Percentiles rank a stretch among this genome's conserved stretches.
phyloP scores from a whole-genome alignment of 2,797 vertebrate species.

The Euphonia xanthogaster region DNA sequence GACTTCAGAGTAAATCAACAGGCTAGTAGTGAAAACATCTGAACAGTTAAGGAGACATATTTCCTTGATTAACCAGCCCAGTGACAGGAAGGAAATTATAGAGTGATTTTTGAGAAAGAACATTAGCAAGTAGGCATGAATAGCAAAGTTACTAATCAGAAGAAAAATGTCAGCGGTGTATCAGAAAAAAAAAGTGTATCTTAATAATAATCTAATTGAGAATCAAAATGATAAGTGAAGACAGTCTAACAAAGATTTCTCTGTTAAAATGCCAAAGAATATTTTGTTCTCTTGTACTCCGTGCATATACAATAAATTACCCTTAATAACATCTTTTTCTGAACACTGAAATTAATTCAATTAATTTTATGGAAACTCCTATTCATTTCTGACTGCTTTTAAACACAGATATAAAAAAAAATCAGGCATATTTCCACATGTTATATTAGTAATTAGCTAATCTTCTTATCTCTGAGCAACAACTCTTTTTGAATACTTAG shows the following conservation, averaged over 20 bases:
- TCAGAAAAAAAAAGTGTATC: background rate
- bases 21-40: background rate
- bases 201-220: background rate
- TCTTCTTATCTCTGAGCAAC: background rate
- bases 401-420: background rate
- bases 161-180: background rate
- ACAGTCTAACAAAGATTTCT: background rate
- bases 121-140: slow-evolving; percentile 30
- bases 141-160: slow-evolving; percentile 21
- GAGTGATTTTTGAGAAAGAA: slow-evolving; percentile 58
- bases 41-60: background rate
- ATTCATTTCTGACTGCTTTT: background rate
- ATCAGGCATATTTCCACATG: background rate
- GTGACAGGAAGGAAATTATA: slow-evolving; percentile 51
- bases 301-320: background rate
- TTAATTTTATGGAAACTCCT: background rate
- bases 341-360: background rate
- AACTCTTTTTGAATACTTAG: background rate
- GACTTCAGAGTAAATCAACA: background rate
- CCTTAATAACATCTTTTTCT: background rate
- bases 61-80: slow-evolving; percentile 52
- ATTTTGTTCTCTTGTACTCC: background rate
- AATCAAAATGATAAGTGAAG: background rate
- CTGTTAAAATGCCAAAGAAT: background rate
- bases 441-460: background rate